A percentile compares a stretch with the other conserved stretches of the same genome.
These are phyloP conservation scores for Mus spicilegus DNA, from an alignment of 2,113 vertebrate species.

Conservation along the genomic window DNA sequence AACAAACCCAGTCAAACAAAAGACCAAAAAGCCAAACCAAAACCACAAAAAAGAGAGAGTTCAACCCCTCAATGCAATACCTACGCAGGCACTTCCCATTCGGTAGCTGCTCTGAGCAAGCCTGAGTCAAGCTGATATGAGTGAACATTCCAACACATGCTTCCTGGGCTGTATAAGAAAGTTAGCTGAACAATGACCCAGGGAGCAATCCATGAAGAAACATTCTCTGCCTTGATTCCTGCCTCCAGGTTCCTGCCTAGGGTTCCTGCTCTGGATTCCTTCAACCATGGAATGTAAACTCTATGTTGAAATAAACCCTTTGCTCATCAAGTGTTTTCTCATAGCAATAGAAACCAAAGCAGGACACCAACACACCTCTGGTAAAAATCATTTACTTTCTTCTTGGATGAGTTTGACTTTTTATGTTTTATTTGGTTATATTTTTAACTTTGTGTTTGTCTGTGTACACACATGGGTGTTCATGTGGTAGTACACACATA, in stretches of 20 bases:
- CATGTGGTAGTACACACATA: neutral
- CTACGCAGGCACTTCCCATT: neutral
- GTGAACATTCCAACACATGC: neutral
- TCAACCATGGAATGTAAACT: neutral
- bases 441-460: neutral
- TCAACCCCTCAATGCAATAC: neutral
- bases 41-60: too few relatives aligned
- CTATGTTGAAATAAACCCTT: neutral
- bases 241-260: neutral
- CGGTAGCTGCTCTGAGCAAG: neutral
- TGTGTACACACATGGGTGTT: neutral
- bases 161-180: neutral
- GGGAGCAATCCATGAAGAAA: neutral
- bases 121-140: neutral
- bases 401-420: neutral
- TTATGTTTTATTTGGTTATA: neutral
- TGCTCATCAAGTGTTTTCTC: neutral
- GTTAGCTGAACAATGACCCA: neutral
- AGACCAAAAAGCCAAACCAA: too few relatives aligned
- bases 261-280: neutral
- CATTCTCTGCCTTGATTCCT: neutral
- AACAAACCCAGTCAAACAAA: neutral
- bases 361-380: neutral
- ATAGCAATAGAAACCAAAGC: neutral
- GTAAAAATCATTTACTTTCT: neutral